A percentile compares a stretch with the other conserved stretches of the same genome.
Conservation (phyloP, 1,140 invertebrate genomes). For the Delia radicum region DNA sequence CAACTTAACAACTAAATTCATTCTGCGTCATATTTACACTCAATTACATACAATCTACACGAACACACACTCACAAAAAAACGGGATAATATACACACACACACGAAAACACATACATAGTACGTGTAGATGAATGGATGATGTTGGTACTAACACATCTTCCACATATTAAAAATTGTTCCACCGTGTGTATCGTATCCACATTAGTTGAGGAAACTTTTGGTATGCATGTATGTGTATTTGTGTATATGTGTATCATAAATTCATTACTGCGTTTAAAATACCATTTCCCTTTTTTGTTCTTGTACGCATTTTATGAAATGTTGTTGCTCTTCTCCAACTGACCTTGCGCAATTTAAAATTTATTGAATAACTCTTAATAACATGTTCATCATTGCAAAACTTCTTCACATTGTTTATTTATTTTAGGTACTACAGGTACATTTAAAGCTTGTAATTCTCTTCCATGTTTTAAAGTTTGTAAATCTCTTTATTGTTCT, state of each 20-base stretch:
- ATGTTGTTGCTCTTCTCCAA: background rate
- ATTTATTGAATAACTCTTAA: no score
- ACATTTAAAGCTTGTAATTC: no score
- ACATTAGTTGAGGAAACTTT: background rate
- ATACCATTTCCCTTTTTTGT: background rate
- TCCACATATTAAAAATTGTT: no score
- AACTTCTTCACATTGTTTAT: no score
- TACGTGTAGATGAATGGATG: background rate
- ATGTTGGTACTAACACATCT: no score
- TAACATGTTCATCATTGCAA: no score
- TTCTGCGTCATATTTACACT: slow-evolving; percentile 23
- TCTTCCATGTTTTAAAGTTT: no score
- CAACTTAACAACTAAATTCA: slow-evolving; percentile 21
- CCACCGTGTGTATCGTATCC: background rate
- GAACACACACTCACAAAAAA: background rate
- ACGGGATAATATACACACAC: background rate
- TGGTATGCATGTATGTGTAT: background rate
- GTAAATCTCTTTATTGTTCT: no score
- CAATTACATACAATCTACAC: slow-evolving; percentile 5
- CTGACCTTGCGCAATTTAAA: slow-evolving; percentile 22
- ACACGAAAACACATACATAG: background rate
- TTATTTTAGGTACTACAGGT: no score
- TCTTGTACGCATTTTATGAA: background rate
- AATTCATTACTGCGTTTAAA: background rate
- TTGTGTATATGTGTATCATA: background rate